A percentile compares a stretch with the other conserved stretches of the same genome.
Conservation (phyloP, 1,140 invertebrate genomes). For the Brachionus manjavacas region DNA sequence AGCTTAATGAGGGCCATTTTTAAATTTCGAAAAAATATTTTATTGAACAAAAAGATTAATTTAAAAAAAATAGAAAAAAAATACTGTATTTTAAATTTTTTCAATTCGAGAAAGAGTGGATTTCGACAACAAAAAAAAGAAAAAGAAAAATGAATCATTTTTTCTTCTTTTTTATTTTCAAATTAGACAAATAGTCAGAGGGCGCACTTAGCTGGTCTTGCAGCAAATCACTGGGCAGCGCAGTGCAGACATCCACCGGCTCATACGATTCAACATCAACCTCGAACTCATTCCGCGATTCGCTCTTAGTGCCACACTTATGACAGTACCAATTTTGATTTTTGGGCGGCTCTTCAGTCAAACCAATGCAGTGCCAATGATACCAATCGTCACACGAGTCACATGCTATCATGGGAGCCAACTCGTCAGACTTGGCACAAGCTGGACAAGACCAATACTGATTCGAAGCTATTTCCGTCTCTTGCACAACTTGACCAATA, state of each 20-base stretch:
- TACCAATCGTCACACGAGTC: constrained; percentile 41
- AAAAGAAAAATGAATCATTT: background rate
- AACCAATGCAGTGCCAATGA: constrained; percentile 34
- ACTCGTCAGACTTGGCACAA: constrained; percentile 10
- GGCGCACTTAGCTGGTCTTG: background rate
- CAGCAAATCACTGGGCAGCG: background rate
- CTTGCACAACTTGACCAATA: constrained; percentile 33
- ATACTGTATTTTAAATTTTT: background rate
- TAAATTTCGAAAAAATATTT: background rate
- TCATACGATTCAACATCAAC: constrained; percentile 9
- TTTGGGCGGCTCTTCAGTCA: constrained; percentile 24
- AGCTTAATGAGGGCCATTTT: no score
- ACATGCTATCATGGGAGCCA: constrained; percentile 20
- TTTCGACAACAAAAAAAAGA: background rate
- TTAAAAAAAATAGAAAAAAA: constrained; percentile 4
- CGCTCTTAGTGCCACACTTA: background rate
- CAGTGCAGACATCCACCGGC: background rate
- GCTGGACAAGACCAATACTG: constrained; percentile 34
- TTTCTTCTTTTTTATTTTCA: constrained; percentile 36
- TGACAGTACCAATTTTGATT: constrained; percentile 42
- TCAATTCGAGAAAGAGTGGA: background rate
- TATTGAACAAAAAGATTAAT: background rate
- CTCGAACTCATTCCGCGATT: background rate
- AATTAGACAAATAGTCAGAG: constrained; percentile 11
- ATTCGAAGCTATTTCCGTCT: background rate